Evolutionary conservation across 2,797 vertebrate genomes (phyloP).

Genomic region (Pseudochirops corinnae): DNA sequence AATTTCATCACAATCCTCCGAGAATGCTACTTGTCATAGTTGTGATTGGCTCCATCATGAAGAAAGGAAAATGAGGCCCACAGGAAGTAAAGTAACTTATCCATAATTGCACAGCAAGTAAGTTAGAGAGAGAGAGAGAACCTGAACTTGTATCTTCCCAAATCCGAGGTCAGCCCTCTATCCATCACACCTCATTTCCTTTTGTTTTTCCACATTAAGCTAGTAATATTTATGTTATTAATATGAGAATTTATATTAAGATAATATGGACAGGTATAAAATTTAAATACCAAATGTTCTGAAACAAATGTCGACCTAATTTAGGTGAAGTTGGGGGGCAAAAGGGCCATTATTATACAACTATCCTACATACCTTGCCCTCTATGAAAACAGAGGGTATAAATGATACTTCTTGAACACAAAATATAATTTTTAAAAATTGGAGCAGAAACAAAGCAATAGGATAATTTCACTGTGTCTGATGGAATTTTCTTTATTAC

Average conservation of each 20-base stretch:
- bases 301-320: background rate
- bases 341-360: background rate
- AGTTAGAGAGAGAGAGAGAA: background rate
- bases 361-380: background rate
- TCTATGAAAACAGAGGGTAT: background rate
- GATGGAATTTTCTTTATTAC: background rate
- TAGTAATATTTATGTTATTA: background rate
- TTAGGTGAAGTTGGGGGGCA: background rate
- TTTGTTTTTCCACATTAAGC: background rate
- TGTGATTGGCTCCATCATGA: background rate
- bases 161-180: background rate
- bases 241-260: background rate
- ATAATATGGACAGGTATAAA: background rate
- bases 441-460: background rate
- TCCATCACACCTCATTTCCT: background rate
- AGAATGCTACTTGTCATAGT: background rate
- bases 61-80: background rate
- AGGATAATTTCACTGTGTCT: background rate
- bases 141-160: background rate
- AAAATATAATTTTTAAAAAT: background rate
- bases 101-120: background rate
- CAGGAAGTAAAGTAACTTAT: background rate
- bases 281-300: background rate
- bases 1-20: background rate
- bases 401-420: background rate